A percentile compares a stretch with the other conserved stretches of the same genome.
These are phyloP conservation scores for Promerops cafer DNA, from an alignment of 2,113 vertebrate genomes.

Conservation along the genomic window DNA sequence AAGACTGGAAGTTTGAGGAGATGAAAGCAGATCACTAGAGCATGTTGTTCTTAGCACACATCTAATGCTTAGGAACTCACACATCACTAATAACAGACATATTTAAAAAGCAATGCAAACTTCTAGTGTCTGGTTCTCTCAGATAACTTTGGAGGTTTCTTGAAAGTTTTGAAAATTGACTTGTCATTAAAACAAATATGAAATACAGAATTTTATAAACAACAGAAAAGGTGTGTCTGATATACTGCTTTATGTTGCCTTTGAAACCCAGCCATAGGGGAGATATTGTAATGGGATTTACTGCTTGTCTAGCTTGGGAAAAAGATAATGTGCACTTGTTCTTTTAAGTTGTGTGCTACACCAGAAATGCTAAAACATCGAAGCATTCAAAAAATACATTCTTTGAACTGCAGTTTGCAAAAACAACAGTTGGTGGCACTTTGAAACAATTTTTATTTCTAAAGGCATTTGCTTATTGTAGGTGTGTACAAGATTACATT, in stretches of 20 bases:
- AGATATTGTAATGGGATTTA: background rate
- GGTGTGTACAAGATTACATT: constrained; percentile 17
- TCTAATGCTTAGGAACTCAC: background rate
- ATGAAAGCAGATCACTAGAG: background rate
- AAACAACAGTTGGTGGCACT: constrained; percentile 78
- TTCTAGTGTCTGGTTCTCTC: background rate
- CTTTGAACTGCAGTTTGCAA: constrained; percentile 71
- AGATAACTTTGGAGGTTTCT: background rate
- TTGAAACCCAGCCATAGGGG: background rate
- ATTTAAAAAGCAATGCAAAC: background rate
- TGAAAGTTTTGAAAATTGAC: background rate
- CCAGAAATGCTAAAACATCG: background rate
- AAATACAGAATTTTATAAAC: background rate
- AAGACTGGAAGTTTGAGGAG: background rate
- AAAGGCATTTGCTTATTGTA: constrained; percentile 8
- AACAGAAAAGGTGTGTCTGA: background rate
- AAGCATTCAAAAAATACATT: background rate
- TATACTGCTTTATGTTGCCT: background rate
- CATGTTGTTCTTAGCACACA: background rate
- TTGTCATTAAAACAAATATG: background rate
- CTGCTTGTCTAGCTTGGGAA: background rate
- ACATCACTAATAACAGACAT: background rate
- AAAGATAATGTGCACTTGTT: background rate
- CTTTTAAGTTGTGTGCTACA: background rate
- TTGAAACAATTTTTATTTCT: constrained; percentile 71